Evolutionary conservation across 1,140 invertebrate species (phyloP).

Genomic region (Asobara japonica): DNA sequence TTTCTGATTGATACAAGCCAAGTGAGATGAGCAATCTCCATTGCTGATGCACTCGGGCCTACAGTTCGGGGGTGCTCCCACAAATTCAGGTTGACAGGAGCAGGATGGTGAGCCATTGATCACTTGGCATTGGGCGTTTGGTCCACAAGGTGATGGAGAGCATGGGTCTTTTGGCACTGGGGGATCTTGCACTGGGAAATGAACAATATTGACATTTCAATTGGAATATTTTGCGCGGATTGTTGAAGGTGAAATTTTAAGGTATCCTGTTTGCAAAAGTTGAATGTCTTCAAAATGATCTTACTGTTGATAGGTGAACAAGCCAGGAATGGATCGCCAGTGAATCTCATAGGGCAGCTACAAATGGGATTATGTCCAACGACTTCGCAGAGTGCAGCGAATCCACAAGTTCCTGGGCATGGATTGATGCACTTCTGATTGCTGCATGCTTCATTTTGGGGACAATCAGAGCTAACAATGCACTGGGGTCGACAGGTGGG

Average conservation of each 20-base stretch:
- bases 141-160: conserved; percentile 65
- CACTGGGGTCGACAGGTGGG: conserved; percentile 75
- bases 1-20: conserved; percentile 63
- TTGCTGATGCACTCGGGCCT: conserved; percentile 64
- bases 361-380: conserved; percentile 66
- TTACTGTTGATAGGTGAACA: conserved; percentile 65
- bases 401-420: conserved; percentile 73
- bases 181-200: conserved; percentile 35
- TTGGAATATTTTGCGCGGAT: not conserved
- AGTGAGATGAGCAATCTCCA: conserved; percentile 62
- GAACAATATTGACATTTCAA: conserved; percentile 3
- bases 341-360: conserved; percentile 55
- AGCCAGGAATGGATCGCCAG: conserved; percentile 67
- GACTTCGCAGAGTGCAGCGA: conserved; percentile 70
- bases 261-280: not conserved
- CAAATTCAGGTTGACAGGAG: conserved; percentile 64
- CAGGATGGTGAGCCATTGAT: conserved; percentile 61
- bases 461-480: conserved; percentile 73
- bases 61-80: conserved; percentile 69
- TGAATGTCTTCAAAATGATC: conserved; percentile 49
- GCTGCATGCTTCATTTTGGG: conserved; percentile 70
- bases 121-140: conserved; percentile 64
- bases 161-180: conserved; percentile 56
- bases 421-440: conserved; percentile 76
- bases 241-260: not conserved